phyloP scores from a whole-genome alignment of 1,140 invertebrate genomes.

The Neelides sp. region DNA sequence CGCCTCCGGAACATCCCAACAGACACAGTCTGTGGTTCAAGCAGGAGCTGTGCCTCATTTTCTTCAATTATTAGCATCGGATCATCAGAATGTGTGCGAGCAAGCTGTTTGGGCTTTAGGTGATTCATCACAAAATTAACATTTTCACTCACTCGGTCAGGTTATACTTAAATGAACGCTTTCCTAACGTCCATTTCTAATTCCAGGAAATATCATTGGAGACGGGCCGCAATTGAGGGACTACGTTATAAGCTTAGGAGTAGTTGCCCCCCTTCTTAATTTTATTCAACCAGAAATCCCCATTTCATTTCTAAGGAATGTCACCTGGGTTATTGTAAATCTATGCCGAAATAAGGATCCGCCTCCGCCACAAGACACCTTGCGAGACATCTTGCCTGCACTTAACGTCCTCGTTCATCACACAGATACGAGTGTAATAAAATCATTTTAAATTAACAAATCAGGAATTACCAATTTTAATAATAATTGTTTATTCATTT shows the following conservation, averaged over 20 bases:
- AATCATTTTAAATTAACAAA: too few species aligned
- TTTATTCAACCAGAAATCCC: conserved; percentile 90
- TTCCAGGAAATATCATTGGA: conserved; percentile 68
- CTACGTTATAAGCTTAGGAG: conserved; percentile 79
- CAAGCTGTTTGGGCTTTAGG: conserved; percentile 98
- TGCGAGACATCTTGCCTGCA: conserved; percentile 85
- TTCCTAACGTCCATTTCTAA: conserved; percentile 3
- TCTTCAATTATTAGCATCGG: conserved; percentile 72
- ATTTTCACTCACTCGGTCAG: conserved; percentile 1
- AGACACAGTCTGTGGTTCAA: conserved; percentile 89
- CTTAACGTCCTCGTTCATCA: conserved; percentile 88
- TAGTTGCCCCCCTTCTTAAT: conserved; percentile 72
- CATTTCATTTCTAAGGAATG: conserved; percentile 82
- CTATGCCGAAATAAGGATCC: conserved; percentile 93
- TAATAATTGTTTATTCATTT: not conserved
- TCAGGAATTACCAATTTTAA: too few species aligned
- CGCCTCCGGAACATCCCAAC: conserved; percentile 87
- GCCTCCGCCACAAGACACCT: conserved; percentile 69
- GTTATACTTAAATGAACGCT: conserved; percentile 1
- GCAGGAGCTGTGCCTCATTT: conserved; percentile 93
- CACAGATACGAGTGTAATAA: conserved; percentile 85
- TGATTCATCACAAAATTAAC: conserved; percentile 33
- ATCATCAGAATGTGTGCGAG: conserved; percentile 95
- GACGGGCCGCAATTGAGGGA: conserved; percentile 82
- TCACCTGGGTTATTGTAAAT: conserved; percentile 98